Base-by-base conservation (phyloP, 2,113 vertebrate species). In the Madoqua kirkii region DNA sequence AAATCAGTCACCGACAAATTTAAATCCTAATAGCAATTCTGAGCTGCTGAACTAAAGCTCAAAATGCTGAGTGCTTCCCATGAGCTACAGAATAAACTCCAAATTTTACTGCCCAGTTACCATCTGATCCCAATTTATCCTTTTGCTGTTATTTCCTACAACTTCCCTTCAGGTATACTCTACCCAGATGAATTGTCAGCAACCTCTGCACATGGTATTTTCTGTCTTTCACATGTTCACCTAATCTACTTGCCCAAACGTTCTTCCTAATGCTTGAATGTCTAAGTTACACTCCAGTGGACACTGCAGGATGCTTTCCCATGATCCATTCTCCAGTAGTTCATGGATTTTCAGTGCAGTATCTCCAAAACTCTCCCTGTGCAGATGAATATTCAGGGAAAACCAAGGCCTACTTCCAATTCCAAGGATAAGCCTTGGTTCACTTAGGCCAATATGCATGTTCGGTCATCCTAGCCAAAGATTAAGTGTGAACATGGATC, bases 1-100 rank as follows among this genome's bases (percentile, higher is more conserved):
- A 82, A 96, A 93, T 31, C 27, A 45, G 17, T 71, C 43, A 93
- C 43, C 12, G 2, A 59, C 29, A 59, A 85, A 85, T 43, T 96
- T 40, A 96, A 89, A 95, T 64, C 50, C 6, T 94, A 48, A 57
- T 17, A 67, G 91, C 48, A 97, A 85, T n/a, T 91, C 54, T 91
- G 17, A 95, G 9, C 7, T 79, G 29, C 5, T 79, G 4, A 11
- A 54, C n/a, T 36, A 43, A 27, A 76, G 21, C 62, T 93, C 33
- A 81, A 89, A 90, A 87, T 25, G 15, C 7, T 79, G 15, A 91
- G 29, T 27, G 12, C 27, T 64, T 95, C 12, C 54, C n/a, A 60
- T 81, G 31, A 86, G 21, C 57, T 71, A 74, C 45, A 83, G 16
- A 92, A 85, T 64, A 96, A 83, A 91, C 54, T 5, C 27, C 52